Conservation (phyloP, 1,140 invertebrate genomes). For the Drosophila nebulosa region DNA sequence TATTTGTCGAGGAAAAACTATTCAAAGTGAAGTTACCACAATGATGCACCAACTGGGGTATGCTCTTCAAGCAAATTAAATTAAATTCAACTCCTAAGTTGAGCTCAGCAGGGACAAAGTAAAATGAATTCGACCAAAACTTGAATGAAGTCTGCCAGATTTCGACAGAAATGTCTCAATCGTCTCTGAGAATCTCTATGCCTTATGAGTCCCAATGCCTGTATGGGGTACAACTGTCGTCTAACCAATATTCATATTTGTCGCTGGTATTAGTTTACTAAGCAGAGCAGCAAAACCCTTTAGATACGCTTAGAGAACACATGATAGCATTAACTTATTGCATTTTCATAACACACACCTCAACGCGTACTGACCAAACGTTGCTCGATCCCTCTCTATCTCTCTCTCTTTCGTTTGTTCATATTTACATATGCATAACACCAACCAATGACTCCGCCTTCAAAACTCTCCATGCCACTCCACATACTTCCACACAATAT, state of each 20-base stretch:
- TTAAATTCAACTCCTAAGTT: too few relatives aligned
- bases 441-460: constrained; percentile 52
- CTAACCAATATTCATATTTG: background rate
- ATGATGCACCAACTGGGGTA: too few relatives aligned
- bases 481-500: constrained; percentile 33
- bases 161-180: too few relatives aligned
- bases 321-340: constrained; percentile 78
- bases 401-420: background rate
- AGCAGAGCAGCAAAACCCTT: constrained; percentile 1
- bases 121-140: too few relatives aligned
- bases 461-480: background rate
- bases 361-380: background rate
- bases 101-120: too few relatives aligned
- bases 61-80: too few relatives aligned
- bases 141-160: too few relatives aligned
- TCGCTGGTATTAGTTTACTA: background rate
- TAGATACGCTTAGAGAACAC: constrained; percentile 51
- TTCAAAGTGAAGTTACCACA: too few relatives aligned
- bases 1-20: background rate
- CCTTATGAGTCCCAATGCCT: too few relatives aligned
- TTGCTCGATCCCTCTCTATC: too few relatives aligned
- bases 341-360: constrained; percentile 48
- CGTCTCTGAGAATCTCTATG: too few relatives aligned
- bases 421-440: constrained; percentile 72
- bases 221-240: too few relatives aligned